phyloP scores from a whole-genome alignment of 2,113 vertebrate species.

The Brienomyrus longianalis region DNA sequence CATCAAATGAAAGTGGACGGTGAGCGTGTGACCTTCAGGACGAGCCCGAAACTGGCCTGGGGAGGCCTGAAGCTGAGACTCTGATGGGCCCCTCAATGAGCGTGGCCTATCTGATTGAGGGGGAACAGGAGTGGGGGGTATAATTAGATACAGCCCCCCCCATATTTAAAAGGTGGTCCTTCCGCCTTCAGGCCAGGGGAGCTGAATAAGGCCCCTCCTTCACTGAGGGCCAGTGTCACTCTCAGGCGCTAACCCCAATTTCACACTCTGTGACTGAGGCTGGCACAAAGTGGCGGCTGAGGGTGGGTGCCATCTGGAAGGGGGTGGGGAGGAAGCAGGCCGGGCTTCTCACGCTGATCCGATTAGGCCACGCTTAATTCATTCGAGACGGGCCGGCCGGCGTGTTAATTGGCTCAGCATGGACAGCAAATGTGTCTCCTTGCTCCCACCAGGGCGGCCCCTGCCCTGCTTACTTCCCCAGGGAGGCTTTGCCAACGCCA shows the following conservation, averaged over 20 bases:
- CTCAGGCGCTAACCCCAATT: constrained; percentile 67
- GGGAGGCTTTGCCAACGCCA: constrained; percentile 11
- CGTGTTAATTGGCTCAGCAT: constrained; percentile 72
- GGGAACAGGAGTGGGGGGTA: constrained; percentile 40
- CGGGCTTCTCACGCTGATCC: constrained; percentile 66
- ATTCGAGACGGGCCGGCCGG: constrained; percentile 63
- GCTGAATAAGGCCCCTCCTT: constrained; percentile 43
- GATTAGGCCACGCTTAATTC: constrained; percentile 70
- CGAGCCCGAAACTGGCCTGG: background rate
- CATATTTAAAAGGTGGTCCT: constrained; percentile 46
- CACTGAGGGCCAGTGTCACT: constrained; percentile 54
- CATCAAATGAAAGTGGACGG: background rate
- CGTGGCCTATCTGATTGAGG: constrained; percentile 39
- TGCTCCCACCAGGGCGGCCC: constrained; percentile 43
- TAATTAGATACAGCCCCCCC: constrained; percentile 55
- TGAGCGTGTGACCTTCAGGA: background rate
- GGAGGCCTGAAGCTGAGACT: constrained; percentile 31
- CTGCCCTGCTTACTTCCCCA: constrained; percentile 30
- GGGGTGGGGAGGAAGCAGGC: constrained; percentile 59
- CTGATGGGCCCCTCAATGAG: constrained; percentile 34
- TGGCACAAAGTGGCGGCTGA: constrained; percentile 54
- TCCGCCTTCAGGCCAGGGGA: constrained; percentile 52
- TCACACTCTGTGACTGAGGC: constrained; percentile 61
- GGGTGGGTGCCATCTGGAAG: constrained; percentile 63
- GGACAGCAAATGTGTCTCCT: constrained; percentile 54